Conservation (phyloP, 2,888 invertebrate species). For the Atethmia centrago region DNA sequence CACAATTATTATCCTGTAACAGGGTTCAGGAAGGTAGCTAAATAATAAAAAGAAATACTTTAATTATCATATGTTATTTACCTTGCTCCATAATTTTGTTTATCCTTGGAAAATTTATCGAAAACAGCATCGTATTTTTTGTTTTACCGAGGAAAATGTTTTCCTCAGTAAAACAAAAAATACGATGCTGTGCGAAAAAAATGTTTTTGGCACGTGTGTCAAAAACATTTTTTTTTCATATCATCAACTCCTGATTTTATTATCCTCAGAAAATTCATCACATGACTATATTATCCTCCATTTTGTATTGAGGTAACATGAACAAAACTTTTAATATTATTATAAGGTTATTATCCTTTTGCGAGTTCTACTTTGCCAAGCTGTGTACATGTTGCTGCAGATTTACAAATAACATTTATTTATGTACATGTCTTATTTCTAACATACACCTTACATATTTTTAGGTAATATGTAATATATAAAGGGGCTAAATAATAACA, state of each 20-base stretch:
- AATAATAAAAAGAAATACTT: too few species aligned
- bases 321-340: too few species aligned
- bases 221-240: neutral
- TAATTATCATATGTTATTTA: neutral
- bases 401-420: neutral
- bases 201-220: too few species aligned
- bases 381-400: neutral
- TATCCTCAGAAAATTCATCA: neutral
- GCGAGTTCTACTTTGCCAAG: neutral
- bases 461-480: neutral
- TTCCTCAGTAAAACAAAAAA: too few species aligned
- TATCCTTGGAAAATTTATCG: neutral
- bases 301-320: conserved; percentile 2
- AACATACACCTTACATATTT: neutral
- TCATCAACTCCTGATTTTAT: conserved; percentile 7
- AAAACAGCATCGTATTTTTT: neutral
- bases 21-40: too few species aligned
- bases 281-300: neutral
- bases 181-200: too few species aligned
- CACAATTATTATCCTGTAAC: too few species aligned
- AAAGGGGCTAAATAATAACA: too few species aligned
- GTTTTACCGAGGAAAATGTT: neutral
- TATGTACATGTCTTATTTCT: neutral
- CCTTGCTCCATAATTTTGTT: conserved; percentile 11
- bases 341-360: too few species aligned